A percentile compares a stretch with the other conserved stretches of the same genome.
Conservation (phyloP, 2,797 vertebrate species). For the Xerus rutilus region DNA sequence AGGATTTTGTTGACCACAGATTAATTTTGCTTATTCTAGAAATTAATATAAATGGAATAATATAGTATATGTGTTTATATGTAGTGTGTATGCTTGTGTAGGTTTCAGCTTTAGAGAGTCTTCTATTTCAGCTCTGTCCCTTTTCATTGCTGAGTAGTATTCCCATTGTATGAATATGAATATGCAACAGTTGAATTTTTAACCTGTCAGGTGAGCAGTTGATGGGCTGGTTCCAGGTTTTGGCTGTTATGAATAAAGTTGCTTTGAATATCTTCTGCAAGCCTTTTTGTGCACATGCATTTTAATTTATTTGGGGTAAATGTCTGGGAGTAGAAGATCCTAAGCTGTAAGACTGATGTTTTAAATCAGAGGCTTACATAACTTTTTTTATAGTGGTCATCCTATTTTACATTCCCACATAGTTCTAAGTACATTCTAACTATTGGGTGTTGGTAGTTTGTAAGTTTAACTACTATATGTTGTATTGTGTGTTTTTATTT, state of each 20-base stretch:
- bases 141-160: neutral
- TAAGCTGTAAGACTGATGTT: neutral
- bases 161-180: neutral
- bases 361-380: neutral
- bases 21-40: constrained; percentile 34
- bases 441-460: neutral
- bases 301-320: constrained; percentile 36
- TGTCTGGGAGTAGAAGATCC: neutral
- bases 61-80: too few species aligned
- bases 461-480: neutral
- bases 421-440: neutral
- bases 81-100: neutral
- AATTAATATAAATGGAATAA: neutral
- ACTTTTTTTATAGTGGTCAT: neutral
- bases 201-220: neutral
- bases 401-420: neutral
- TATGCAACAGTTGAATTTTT: neutral
- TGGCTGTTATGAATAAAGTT: constrained; percentile 62
- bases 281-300: constrained; percentile 5
- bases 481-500: neutral
- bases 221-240: neutral
- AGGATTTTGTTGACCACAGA: neutral
- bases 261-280: constrained; percentile 15
- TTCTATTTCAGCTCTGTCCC: neutral
- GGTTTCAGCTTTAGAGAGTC: neutral